A percentile compares a stretch with the other conserved stretches of the same genome.
phyloP scores from a whole-genome alignment of 2,888 invertebrate genomes.

The Machimus atricapillus region DNA sequence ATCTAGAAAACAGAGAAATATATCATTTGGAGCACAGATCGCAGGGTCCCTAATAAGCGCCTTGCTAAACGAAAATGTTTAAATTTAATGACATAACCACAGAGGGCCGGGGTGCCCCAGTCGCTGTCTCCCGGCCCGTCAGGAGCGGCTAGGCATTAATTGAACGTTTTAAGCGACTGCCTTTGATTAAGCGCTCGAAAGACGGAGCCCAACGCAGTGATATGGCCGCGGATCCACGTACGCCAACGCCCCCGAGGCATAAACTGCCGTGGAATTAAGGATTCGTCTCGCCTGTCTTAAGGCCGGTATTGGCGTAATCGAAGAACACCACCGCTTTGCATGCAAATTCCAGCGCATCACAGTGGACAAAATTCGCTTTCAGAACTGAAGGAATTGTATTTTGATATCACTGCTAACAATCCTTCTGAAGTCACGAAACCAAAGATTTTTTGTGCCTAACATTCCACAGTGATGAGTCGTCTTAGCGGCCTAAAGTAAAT shows the following conservation, averaged over 20 bases:
- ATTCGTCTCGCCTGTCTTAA: not conserved
- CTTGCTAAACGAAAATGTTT: conserved; percentile 45
- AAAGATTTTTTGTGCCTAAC: too few species aligned
- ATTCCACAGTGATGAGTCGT: too few species aligned
- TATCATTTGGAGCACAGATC: conserved; percentile 40
- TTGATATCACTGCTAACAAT: too few species aligned
- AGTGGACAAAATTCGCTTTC: too few species aligned
- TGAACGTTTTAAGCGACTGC: conserved; percentile 42
- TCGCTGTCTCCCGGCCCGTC: conserved; percentile 37
- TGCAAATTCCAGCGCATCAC: not conserved
- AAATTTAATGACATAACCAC: conserved; percentile 46
- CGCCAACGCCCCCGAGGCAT: not conserved
- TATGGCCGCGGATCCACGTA: not conserved
- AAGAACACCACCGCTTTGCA: not conserved
- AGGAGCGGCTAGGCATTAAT: conserved; percentile 16
- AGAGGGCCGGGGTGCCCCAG: conserved; percentile 38
- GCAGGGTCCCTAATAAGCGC: conserved; percentile 38
- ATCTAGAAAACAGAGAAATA: conserved; percentile 42
- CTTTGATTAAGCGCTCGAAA: conserved; percentile 36
- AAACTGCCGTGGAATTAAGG: not conserved
- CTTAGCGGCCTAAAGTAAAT: too few species aligned
- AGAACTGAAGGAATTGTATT: too few species aligned
- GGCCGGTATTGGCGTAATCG: not conserved
- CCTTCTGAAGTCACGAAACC: too few species aligned
- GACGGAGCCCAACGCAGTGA: not conserved